Evolutionary conservation across 2,113 vertebrate species (phyloP), one percentile per base, ranked within the genome.

Genomic region (Lucifuga dentata): DNA sequence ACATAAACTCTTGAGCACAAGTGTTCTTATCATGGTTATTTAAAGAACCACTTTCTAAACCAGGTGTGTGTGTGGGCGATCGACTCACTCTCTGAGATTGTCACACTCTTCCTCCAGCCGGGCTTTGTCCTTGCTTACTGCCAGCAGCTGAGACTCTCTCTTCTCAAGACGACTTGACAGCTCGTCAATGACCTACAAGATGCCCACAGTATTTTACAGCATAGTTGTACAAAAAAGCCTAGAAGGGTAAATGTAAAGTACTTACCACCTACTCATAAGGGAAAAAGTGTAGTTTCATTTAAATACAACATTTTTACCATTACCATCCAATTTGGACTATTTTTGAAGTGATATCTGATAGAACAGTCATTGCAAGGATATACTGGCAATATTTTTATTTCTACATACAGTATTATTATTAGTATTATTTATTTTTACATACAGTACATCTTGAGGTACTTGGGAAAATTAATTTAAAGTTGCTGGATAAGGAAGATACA

Each of bases 21-120:
- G 32, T 48, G 26, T 19, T 35, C 11, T 58, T 57, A 29, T 35
- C 9, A 66, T 32, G 9, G 19, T 10, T 6, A 44, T 33, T 62
- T 43, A 44, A 23, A 44, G 24, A 10, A 2, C 2, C 20, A 32
- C 6, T 32, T n/a, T n/a, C 44, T 51, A 26, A 59, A 24, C 3
- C 8, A 23, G 23, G 10, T 33, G 46, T 15, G 11, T n/a, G 23
- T 43, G 35, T n/a, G 23, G 39, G 35, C 2, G 3, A 16, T 50
- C 19, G 55, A 96, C 97, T 97, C 87, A 99, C 98, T 99, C 98
- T 94, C 95, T 95, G 2, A 99, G 93, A 83, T 99, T 99, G 91
- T 99, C 98, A 79, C 92, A 96, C 52, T 96, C 91, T 88, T 99
- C 98, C 75, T 99, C 97, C 73, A 99, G 88, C 43, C 76, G 84